Percentiles rank a stretch among this genome's conserved stretches.
phyloP scores from a whole-genome alignment of 2,888 invertebrate genomes.

The Hirtodrosophila duncani region DNA sequence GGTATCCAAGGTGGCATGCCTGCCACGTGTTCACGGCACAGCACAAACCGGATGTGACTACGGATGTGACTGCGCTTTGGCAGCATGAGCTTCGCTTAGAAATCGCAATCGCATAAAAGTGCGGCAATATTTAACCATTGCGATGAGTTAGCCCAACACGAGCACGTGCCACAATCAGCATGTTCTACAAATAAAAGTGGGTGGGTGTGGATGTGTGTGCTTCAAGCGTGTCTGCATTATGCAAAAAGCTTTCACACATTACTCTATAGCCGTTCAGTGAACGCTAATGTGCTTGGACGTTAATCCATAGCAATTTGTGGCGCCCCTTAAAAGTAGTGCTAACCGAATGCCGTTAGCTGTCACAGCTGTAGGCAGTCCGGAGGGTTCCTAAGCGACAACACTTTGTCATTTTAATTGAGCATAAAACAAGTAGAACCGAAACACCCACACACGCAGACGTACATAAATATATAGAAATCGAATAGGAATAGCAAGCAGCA shows the following conservation, averaged over 20 bases:
- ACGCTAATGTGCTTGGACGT: conserved; percentile 46
- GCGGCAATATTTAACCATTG: conserved; percentile 31
- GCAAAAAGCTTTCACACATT: conserved; percentile 35
- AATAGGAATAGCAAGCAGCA: conserved; percentile 14
- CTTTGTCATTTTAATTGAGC: conserved; percentile 61
- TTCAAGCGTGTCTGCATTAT: conserved; percentile 10
- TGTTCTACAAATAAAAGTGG: background rate
- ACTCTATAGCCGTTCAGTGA: conserved; percentile 1
- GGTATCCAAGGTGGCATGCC: no score
- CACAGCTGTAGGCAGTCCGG: background rate
- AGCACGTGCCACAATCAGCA: conserved; percentile 2
- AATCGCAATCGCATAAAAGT: conserved; percentile 45
- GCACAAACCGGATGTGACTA: conserved; percentile 37
- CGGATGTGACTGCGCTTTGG: conserved; percentile 54
- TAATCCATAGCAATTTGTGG: conserved; percentile 22
- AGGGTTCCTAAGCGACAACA: conserved; percentile 28
- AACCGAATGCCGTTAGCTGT: conserved; percentile 10
- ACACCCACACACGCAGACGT: conserved; percentile 4
- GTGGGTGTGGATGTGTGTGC: background rate
- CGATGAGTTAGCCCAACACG: conserved; percentile 21
- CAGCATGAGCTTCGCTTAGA: conserved; percentile 19
- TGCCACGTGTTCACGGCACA: no score
- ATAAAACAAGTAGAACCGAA: conserved; percentile 38
- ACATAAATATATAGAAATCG: background rate
- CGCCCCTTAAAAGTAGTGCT: conserved; percentile 10